phyloP scores from a whole-genome alignment of 2,888 invertebrate species.

The Formica aserva region DNA sequence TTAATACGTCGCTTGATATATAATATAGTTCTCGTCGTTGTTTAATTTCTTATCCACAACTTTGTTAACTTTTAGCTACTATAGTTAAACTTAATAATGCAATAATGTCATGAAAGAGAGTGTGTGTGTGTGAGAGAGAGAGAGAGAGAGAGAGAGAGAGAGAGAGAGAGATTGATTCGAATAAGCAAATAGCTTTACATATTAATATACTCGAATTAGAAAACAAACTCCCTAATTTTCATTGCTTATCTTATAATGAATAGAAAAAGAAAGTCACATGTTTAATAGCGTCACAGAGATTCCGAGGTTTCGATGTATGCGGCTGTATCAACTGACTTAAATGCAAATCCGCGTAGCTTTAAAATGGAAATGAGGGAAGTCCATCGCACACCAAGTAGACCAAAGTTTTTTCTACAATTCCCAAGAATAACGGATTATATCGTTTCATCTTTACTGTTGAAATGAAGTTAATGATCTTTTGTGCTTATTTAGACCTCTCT shows the following conservation, averaged over 20 bases:
- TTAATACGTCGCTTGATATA: slow-evolving; percentile 14
- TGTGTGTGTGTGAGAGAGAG: too few relatives aligned
- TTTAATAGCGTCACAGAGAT: slow-evolving; percentile 12
- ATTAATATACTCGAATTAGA: background rate
- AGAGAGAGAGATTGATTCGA: background rate
- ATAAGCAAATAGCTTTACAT: background rate
- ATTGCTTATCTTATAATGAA: background rate
- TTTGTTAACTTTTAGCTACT: background rate
- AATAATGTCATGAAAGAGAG: background rate
- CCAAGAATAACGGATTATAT: slow-evolving; percentile 54
- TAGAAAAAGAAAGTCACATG: background rate
- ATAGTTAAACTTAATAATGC: slow-evolving; percentile 3
- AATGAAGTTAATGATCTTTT: slow-evolving; percentile 15
- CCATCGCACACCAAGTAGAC: slow-evolving; percentile 20
- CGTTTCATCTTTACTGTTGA: slow-evolving; percentile 27
- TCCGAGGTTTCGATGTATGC: slow-evolving; percentile 1
- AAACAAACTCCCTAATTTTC: background rate
- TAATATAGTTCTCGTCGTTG: slow-evolving; percentile 8
- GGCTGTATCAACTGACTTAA: slow-evolving; percentile 37
- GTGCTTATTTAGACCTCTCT: background rate
- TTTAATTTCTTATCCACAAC: slow-evolving; percentile 29
- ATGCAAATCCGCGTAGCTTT: slow-evolving; percentile 45
- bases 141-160: background rate
- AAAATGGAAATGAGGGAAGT: slow-evolving; percentile 47
- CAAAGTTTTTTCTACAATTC: slow-evolving; percentile 49